Evolutionary conservation across 1,140 invertebrate species (phyloP).

Genomic region (Vanessa atalanta): DNA sequence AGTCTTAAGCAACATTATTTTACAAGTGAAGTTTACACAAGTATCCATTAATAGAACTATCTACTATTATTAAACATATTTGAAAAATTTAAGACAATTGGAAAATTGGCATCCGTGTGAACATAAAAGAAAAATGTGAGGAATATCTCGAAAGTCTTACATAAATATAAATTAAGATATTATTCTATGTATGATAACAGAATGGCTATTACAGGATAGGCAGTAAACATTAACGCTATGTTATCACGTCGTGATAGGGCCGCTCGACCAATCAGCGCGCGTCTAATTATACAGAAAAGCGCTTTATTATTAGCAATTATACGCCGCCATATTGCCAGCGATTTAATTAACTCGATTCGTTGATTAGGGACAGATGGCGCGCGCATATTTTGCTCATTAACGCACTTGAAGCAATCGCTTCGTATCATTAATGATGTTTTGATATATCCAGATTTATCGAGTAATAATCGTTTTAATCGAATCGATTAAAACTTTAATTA

Average conservation of each 20-base stretch:
- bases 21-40: too few relatives aligned
- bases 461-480: conserved; percentile 13
- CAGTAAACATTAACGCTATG: conserved; percentile 65
- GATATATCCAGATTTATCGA: conserved; percentile 17
- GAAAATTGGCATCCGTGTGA: too few relatives aligned
- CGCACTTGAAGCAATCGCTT: conserved; percentile 52
- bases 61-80: too few relatives aligned
- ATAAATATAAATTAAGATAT: conserved; percentile 9
- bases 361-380: conserved; percentile 78
- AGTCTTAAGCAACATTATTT: too few relatives aligned
- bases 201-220: conserved; percentile 10
- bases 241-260: conserved; percentile 78
- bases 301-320: conserved; percentile 80
- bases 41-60: too few relatives aligned
- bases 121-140: too few relatives aligned
- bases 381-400: conserved; percentile 69
- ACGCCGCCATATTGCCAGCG: conserved; percentile 74
- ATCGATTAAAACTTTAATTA: too few relatives aligned
- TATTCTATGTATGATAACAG: conserved; percentile 7
- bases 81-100: too few relatives aligned
- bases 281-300: conserved; percentile 79
- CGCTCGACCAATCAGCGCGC: conserved; percentile 69
- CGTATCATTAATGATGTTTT: conserved; percentile 31
- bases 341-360: conserved; percentile 79
- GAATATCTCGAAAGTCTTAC: too few relatives aligned